Percentiles rank a stretch among this genome's conserved stretches.
These are phyloP conservation scores for Botrylloides violaceus DNA, from an alignment of 23 tunicate species.

Conservation along the genomic window DNA sequence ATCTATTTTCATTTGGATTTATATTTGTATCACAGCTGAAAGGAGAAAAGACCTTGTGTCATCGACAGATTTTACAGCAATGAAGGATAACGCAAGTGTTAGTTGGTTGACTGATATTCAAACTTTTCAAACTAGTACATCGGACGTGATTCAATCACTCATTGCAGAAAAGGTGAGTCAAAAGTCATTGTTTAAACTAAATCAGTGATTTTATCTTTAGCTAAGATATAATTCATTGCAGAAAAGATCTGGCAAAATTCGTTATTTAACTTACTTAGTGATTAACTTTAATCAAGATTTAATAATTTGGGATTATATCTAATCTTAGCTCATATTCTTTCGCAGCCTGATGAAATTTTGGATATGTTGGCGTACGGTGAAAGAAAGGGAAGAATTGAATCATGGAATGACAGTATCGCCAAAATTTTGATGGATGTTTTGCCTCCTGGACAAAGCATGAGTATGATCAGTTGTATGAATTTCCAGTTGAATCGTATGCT, in stretches of 20 bases:
- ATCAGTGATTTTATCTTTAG: too few relatives aligned
- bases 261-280: too few relatives aligned
- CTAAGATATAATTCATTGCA: too few relatives aligned
- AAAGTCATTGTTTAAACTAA: too few relatives aligned
- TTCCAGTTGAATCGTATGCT: too few relatives aligned
- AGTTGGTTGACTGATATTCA: conserved; percentile 74
- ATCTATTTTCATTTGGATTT: too few relatives aligned
- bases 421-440: conserved; percentile 66
- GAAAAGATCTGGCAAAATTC: too few relatives aligned
- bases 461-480: not conserved
- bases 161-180: conserved; percentile 77
- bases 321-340: too few relatives aligned
- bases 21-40: conserved; percentile 2
- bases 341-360: conserved; percentile 58
- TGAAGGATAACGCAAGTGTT: conserved; percentile 26
- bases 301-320: too few relatives aligned
- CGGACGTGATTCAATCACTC: conserved; percentile 38
- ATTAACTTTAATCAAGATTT: too few relatives aligned
- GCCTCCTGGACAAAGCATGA: conserved; percentile 78
- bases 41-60: conserved; percentile 18
- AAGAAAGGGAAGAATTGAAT: conserved; percentile 54
- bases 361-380: conserved; percentile 55
- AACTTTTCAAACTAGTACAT: conserved; percentile 64
- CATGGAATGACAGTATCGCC: conserved; percentile 77
- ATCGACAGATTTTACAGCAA: conserved; percentile 10